Evolutionary conservation across 2,113 vertebrate species (phyloP).

Genomic region (Cettia cetti): DNA sequence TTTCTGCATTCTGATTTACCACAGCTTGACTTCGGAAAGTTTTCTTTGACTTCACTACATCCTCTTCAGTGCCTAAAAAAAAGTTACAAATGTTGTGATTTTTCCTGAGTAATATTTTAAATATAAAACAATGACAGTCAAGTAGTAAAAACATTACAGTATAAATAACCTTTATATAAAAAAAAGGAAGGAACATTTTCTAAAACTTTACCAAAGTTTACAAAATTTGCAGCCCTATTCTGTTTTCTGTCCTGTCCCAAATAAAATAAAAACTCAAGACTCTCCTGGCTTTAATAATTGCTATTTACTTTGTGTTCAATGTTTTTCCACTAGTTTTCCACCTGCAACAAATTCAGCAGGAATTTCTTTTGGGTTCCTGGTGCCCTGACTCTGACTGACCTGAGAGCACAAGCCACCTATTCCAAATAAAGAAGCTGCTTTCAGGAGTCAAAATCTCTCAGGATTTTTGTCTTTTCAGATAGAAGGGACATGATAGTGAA

Average conservation of each 20-base stretch:
- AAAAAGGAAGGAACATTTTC: neutral
- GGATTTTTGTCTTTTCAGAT: neutral
- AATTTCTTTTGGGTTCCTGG: neutral
- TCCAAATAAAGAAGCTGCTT: neutral
- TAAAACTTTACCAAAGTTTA: neutral
- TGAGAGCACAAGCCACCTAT: neutral
- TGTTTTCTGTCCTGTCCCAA: neutral
- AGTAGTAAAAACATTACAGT: neutral
- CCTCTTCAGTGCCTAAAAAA: slow-evolving; percentile 82
- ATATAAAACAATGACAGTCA: neutral
- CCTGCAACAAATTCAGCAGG: neutral
- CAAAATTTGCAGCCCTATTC: neutral
- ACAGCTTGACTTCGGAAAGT: slow-evolving; percentile 82
- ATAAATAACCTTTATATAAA: neutral
- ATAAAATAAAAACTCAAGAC: neutral
- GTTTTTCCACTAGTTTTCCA: neutral
- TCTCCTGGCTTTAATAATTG: slow-evolving; percentile 17
- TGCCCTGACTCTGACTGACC: neutral
- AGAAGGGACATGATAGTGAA: neutral
- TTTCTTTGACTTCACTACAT: slow-evolving; percentile 83
- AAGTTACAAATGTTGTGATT: slow-evolving; percentile 12
- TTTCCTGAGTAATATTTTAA: neutral
- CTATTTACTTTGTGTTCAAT: neutral
- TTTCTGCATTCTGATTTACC: slow-evolving; percentile 85
- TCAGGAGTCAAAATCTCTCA: neutral